Base-by-base conservation (phyloP, 1,140 invertebrate genomes). In the Rhagoletis zephyria region DNA sequence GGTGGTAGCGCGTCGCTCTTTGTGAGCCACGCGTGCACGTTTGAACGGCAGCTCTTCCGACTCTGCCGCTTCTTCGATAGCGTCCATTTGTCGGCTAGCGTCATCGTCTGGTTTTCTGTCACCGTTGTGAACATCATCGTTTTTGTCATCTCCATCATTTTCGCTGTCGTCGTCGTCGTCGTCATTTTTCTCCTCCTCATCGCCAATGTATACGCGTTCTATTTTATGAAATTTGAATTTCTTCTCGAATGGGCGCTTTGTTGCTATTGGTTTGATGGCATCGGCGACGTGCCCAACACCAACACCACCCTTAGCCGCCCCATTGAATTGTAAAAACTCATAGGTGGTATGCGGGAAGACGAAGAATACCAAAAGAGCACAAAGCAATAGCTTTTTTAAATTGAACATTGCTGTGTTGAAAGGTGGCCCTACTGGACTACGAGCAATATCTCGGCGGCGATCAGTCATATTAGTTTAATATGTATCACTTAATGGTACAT, bases 211-310 rank as follows among this genome's bases (percentile, higher is more conserved):
- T 77, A 89, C 42, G 14, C 90, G 90, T 88, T 90, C 89, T 12
- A 91, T 89, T 89, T 90, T 89, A 81, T 89, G 90, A 88, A 91
- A 91, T 88, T 91, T 90, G 63, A 90, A 90, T 88, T 90, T 91
- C 45, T 86, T 88, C 10, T 89, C 89, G 19, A 87, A 60, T 0
- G 88, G 85, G 14, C 89, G 89, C 59, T 88, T 87, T 19, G 77
- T 48, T 5, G 77, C 59, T 5, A 81, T 63, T 56, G 64, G 19
- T 87, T 88, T 42, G 2, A 56, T 51, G 42, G 67, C 61, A 56
- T 70, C 51, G 7, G 40, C 48, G 5, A 3, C 9, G 16, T 30
- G 51, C 12, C 14, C 64, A 67, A 56, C 48, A 59, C 40, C 40
- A 30, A 30, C 30, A 85, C 19, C 87, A 65, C 60, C 85, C 74